These are phyloP conservation scores for Chascanopsetta lugubris DNA, from an alignment of 2,113 vertebrate species.

Conservation along the genomic window DNA sequence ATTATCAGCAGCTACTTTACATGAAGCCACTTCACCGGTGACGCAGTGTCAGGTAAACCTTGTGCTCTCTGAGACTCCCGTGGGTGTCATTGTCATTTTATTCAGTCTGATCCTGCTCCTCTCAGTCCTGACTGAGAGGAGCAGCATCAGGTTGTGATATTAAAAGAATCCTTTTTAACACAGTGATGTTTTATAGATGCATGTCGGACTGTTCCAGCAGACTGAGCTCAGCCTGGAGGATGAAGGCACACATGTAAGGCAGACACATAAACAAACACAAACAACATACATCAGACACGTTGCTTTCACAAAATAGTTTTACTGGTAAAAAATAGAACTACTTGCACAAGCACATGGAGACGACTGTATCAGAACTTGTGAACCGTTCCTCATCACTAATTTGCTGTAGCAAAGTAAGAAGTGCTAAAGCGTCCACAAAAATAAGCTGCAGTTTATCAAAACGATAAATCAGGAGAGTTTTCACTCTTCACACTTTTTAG, in stretches of 20 bases:
- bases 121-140: slow-evolving; percentile 19
- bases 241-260: slow-evolving; percentile 8
- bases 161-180: slow-evolving; percentile 37
- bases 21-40: slow-evolving; percentile 24
- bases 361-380: slow-evolving; percentile 80
- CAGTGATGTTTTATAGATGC: slow-evolving; percentile 50
- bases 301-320: slow-evolving; percentile 86
- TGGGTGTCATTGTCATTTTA: slow-evolving; percentile 12
- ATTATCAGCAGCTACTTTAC: slow-evolving; percentile 10
- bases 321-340: slow-evolving; percentile 88
- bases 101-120: slow-evolving; percentile 12
- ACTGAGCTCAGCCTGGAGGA: slow-evolving; percentile 48
- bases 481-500: slow-evolving; percentile 59
- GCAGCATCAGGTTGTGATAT: slow-evolving; percentile 13
- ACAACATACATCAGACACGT: slow-evolving; percentile 12
- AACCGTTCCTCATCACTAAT: slow-evolving; percentile 76
- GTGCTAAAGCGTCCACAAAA: slow-evolving; percentile 83
- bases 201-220: slow-evolving; percentile 26
- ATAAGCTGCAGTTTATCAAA: slow-evolving; percentile 81
- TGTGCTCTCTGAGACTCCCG: slow-evolving; percentile 6
- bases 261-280: slow-evolving; percentile 5
- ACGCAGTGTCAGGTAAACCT: slow-evolving; percentile 13
- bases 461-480: slow-evolving; percentile 65
- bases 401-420: slow-evolving; percentile 81
- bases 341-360: slow-evolving; percentile 86